These are phyloP conservation scores for Clamator glandarius DNA, from an alignment of 2,797 vertebrate species.

Conservation along the genomic window DNA sequence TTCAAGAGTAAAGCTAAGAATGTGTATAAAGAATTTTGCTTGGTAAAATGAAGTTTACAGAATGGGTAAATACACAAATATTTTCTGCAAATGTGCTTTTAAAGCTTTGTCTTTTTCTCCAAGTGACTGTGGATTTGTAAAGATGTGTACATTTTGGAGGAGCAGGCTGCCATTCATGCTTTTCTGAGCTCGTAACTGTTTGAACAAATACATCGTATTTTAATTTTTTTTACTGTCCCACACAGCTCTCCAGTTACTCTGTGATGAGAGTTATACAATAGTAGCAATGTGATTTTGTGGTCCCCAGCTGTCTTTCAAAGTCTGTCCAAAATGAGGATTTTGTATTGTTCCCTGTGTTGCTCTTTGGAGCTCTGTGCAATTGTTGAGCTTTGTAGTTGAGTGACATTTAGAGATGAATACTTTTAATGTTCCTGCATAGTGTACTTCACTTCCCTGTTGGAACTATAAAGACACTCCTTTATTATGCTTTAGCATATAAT, in stretches of 20 bases:
- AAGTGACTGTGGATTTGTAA: not conserved
- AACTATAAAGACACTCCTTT: slow-evolving; percentile 18
- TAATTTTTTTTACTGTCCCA: not conserved
- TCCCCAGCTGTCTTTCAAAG: not conserved
- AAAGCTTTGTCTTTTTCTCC: not conserved
- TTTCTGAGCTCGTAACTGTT: not conserved
- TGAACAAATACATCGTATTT: not conserved
- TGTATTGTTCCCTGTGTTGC: not conserved
- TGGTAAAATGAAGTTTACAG: not conserved
- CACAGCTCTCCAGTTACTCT: fast-evolving
- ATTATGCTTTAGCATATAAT: slow-evolving; percentile 34
- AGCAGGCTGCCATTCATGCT: not conserved
- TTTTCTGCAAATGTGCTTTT: not conserved
- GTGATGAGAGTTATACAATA: not conserved
- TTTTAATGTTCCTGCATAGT: slow-evolving; percentile 23
- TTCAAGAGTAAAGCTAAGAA: not conserved
- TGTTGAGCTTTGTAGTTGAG: not conserved
- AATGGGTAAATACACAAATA: not conserved
- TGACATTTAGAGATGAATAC: slow-evolving; percentile 28
- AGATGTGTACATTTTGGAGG: not conserved
- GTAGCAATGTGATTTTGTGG: not conserved
- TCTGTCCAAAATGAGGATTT: not conserved
- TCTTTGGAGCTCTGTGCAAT: not conserved
- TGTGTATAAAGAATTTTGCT: not conserved
- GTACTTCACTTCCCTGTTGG: not conserved